Evolutionary conservation across 2,888 invertebrate species (phyloP), one percentile per base, ranked within the genome.

Genomic region (Himalopsyche kuldschensis): DNA sequence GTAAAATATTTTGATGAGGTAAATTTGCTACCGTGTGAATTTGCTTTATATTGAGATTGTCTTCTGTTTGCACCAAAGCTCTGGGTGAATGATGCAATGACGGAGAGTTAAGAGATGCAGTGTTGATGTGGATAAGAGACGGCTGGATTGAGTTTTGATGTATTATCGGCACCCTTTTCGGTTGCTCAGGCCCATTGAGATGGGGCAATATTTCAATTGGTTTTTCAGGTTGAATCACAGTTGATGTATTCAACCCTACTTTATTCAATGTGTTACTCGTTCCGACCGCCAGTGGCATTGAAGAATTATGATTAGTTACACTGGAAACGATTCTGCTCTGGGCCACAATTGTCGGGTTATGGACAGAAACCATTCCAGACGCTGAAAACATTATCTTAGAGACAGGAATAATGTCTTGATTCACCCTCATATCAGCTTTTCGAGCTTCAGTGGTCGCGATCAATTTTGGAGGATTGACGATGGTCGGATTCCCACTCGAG

Each of bases 331-430:
- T 87, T 55, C 92, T 89, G 87, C 91, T 92, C 87, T 91, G 91
- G 11, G 91, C 89, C 89, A 91, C 89, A 11, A 91, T 89, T 75
- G 91, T 90, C 79, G 90, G 89, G 87, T 90, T 91, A 77, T 90
- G 84, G 89, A 89, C 85, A 90, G 90, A 84, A 90, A 87, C 87
- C 87, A 89, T 8, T 90, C 89, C 47, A 90, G 91, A 10, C 90
- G 92, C 90, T 4, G 92, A 91, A 81, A 91, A 87, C 85, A 91
- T 90, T 76, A 92, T 90, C 89, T 92, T 92, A 3, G 91, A 47
- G 31, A 78, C 85, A 27, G 78, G 35, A 48, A 86, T 87, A 17
- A 88, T 84, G 80, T 90, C 90, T 55, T 87, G 77, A 82, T 87
- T 87, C 82, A 86, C 87, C 85, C 89, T 88, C 77, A 87, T 88